Conservation (phyloP, 1,140 invertebrate genomes). For the Acromyrmex heyeri region DNA sequence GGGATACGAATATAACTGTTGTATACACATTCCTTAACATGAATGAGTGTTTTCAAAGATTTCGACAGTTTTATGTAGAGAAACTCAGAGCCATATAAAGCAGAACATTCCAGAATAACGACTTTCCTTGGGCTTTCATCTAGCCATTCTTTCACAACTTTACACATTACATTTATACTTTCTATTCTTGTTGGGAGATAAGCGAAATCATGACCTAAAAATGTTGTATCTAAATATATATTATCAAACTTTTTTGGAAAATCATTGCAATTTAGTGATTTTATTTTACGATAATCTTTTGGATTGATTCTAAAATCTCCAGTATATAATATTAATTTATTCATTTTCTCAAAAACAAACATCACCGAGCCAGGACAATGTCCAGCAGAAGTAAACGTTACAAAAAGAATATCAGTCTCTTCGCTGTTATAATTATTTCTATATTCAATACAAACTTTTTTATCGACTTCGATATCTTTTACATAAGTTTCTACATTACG, state of each 20-base stretch:
- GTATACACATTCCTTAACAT: constrained; percentile 83
- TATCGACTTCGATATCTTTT: constrained; percentile 78
- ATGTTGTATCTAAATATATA: constrained; percentile 92
- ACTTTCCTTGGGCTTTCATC: constrained; percentile 82
- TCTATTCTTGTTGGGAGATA: constrained; percentile 88
- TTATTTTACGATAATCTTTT: constrained; percentile 87
- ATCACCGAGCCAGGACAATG: constrained; percentile 92
- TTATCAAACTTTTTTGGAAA: constrained; percentile 87
- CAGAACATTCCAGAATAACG: constrained; percentile 87
- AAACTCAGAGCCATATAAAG: constrained; percentile 88
- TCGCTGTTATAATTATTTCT: constrained; percentile 65
- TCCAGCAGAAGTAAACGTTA: constrained; percentile 89
- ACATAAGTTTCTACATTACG: constrained; percentile 75
- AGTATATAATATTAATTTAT: constrained; percentile 88
- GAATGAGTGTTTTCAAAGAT: constrained; percentile 86
- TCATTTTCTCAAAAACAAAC: constrained; percentile 89
- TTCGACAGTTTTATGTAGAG: constrained; percentile 88
- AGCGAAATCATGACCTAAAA: constrained; percentile 86
- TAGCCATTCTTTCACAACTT: constrained; percentile 88
- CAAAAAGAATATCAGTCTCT: constrained; percentile 84
- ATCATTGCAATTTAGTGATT: constrained; percentile 85
- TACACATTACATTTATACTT: constrained; percentile 86
- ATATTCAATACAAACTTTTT: constrained; percentile 76
- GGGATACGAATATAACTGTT: constrained; percentile 83
- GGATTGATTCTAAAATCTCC: constrained; percentile 90